These are phyloP conservation scores for Tetragnatha montana DNA, from an alignment of 2,888 invertebrate genomes.

Conservation along the genomic window DNA sequence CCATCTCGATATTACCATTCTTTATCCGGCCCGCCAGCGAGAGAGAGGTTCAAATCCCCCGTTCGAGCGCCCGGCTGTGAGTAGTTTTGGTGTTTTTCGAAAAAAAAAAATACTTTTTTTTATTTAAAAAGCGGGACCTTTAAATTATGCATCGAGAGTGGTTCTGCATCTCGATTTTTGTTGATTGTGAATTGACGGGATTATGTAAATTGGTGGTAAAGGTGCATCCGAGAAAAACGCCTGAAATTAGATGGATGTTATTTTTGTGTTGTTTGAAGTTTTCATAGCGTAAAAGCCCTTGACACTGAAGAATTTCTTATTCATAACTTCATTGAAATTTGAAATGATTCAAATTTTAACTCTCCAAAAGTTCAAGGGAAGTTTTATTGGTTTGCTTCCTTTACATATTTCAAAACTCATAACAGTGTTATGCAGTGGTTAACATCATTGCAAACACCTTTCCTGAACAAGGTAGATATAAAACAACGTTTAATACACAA, in stretches of 20 bases:
- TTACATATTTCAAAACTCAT: too few species aligned
- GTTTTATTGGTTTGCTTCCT: too few species aligned
- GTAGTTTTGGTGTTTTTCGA: neutral
- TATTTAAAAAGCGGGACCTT: neutral
- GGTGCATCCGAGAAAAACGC: neutral
- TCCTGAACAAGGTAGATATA: too few species aligned
- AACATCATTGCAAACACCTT: too few species aligned
- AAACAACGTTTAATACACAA: too few species aligned
- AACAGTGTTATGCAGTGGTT: too few species aligned
- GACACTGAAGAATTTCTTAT: neutral
- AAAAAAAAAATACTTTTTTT: neutral
- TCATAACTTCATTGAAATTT: neutral
- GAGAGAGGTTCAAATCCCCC: neutral
- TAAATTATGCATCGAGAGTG: neutral
- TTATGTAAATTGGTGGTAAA: neutral
- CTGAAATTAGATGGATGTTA: neutral
- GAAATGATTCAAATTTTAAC: neutral
- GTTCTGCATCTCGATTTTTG: neutral
- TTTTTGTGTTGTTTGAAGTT: neutral
- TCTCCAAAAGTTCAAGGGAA: too few species aligned
- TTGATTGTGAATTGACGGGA: neutral
- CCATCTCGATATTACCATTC: slow-evolving; percentile 36
- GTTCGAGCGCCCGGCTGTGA: neutral
- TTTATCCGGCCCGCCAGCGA: slow-evolving; percentile 13
- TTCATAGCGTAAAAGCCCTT: neutral